These are phyloP conservation scores for Apocheima hispidaria DNA, from an alignment of 2,888 invertebrate genomes.

Conservation along the genomic window DNA sequence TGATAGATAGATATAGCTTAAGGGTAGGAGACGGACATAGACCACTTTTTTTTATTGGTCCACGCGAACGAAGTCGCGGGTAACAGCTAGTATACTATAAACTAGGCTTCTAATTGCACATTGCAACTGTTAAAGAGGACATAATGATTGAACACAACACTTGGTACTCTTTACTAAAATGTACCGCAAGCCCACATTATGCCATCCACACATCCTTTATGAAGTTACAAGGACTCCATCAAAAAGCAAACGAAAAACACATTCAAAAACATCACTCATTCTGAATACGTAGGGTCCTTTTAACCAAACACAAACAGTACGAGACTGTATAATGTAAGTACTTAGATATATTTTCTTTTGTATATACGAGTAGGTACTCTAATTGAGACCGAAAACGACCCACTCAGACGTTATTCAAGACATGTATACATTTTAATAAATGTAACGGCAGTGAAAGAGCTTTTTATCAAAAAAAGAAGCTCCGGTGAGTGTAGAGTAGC, in stretches of 20 bases:
- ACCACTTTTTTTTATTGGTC: too few species aligned
- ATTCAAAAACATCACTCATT: constrained; percentile 3
- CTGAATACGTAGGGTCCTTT: constrained; percentile 18
- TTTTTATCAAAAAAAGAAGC: constrained; percentile 75
- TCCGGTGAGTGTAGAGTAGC: constrained; percentile 20
- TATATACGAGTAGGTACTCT: constrained; percentile 33
- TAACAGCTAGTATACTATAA: too few species aligned
- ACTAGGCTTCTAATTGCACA: too few species aligned
- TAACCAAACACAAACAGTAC: constrained; percentile 17
- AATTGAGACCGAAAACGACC: constrained; percentile 58
- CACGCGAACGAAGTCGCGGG: too few species aligned
- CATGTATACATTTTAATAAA: constrained; percentile 82
- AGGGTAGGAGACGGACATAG: too few species aligned
- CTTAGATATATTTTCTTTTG: constrained; percentile 18
- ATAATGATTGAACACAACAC: too few species aligned
- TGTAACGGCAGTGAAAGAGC: constrained; percentile 81
- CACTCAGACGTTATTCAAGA: constrained; percentile 80
- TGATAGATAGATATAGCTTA: too few species aligned
- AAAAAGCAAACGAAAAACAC: constrained; percentile 11
- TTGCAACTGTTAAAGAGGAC: too few species aligned
- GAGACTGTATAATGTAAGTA: constrained; percentile 5
- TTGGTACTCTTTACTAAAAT: not conserved
- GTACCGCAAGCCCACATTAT: not conserved
- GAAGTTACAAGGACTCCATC: not conserved
- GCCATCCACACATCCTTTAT: not conserved